A percentile compares a stretch with the other conserved stretches of the same genome.
phyloP scores from a whole-genome alignment of 2,888 invertebrate species.

The Himalopsyche kuldschensis region DNA sequence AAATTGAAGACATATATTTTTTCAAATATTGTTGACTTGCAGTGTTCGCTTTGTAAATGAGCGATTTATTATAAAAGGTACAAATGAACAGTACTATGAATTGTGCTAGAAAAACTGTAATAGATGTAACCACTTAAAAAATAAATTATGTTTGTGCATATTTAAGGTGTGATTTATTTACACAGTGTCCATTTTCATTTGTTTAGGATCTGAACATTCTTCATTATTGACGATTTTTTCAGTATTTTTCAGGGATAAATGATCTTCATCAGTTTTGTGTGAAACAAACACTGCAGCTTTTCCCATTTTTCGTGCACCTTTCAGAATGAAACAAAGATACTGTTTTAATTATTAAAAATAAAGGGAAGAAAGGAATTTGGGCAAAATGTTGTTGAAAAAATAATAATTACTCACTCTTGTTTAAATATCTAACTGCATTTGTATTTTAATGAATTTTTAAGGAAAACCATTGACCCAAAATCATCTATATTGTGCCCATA shows the following conservation, averaged over 20 bases:
- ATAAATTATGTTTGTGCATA: constrained; percentile 1
- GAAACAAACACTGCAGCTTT: constrained; percentile 34
- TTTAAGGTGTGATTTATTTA: neutral
- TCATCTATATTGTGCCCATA: no score
- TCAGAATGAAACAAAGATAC: neutral
- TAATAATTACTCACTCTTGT: no score
- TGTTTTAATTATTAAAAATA: no score
- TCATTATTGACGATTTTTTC: neutral
- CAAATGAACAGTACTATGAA: neutral
- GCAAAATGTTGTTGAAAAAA: no score
- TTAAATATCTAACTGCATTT: no score
- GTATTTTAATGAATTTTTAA: no score
- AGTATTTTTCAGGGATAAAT: neutral
- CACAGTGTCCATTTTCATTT: neutral
- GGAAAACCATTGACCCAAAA: no score
- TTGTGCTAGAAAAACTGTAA: neutral
- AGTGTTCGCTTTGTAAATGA: neutral
- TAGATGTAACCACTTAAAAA: neutral
- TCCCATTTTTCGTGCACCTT: constrained; percentile 17
- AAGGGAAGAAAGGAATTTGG: no score
- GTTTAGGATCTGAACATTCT: neutral
- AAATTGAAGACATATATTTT: neutral
- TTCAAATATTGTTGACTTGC: neutral
- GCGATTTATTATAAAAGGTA: neutral
- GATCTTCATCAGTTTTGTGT: neutral